Conservation (phyloP, 2,888 invertebrate genomes). For the Napeogenes sylphis region DNA sequence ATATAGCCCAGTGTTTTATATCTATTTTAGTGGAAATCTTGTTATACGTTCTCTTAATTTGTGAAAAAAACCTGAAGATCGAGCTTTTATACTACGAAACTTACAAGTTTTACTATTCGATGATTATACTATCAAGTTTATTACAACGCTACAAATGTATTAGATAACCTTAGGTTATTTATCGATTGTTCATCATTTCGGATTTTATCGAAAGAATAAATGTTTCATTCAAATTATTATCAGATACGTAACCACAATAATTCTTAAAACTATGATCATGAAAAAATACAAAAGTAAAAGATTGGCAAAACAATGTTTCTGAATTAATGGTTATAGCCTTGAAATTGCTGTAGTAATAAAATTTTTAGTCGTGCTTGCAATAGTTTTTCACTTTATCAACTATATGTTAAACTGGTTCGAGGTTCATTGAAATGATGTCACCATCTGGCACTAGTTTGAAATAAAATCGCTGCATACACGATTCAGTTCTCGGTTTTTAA, state of each 20-base stretch:
- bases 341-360: background rate
- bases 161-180: too few relatives aligned
- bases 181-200: too few relatives aligned
- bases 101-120: too few relatives aligned
- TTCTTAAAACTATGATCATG: too few relatives aligned
- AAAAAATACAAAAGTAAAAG: too few relatives aligned
- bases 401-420: background rate
- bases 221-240: too few relatives aligned
- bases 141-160: too few relatives aligned
- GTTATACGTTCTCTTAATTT: conserved; percentile 1
- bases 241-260: too few relatives aligned
- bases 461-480: conserved; percentile 21
- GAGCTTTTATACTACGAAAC: conserved; percentile 7
- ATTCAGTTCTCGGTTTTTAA: conserved; percentile 17
- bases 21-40: conserved; percentile 8
- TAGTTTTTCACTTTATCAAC: background rate
- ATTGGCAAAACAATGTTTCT: background rate
- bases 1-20: conserved; percentile 16
- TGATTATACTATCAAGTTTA: too few relatives aligned
- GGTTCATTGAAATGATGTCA: conserved; percentile 19
- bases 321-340: background rate
- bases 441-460: conserved; percentile 17
- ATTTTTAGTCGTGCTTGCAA: background rate
- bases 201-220: too few relatives aligned
- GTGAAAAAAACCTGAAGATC: conserved; percentile 10